Percentiles rank a stretch among this genome's conserved stretches.
phyloP scores from a whole-genome alignment of 2,888 invertebrate genomes.

The Rotaria socialis region DNA sequence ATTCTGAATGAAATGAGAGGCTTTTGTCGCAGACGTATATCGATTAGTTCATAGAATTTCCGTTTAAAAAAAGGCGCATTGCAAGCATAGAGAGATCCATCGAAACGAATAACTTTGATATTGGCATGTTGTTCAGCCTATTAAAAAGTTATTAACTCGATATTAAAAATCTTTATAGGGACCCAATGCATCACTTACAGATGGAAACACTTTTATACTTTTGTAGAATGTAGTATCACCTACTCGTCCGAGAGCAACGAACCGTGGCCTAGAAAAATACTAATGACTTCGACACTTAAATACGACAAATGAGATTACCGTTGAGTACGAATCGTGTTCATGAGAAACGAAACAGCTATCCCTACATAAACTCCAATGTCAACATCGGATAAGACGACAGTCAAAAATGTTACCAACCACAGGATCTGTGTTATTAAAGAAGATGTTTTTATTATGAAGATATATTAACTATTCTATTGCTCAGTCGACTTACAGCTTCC shows the following conservation, averaged over 20 bases:
- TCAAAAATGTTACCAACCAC: conserved; percentile 53
- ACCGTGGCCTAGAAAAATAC: background rate
- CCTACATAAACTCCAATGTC: conserved; percentile 55
- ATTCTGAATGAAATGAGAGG: background rate
- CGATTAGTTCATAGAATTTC: background rate
- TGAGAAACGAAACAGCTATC: background rate
- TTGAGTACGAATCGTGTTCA: background rate
- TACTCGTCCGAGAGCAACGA: background rate
- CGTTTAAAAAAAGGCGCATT: background rate
- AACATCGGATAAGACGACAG: conserved; percentile 54
- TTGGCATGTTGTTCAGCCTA: background rate
- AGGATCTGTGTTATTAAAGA: conserved; percentile 51
- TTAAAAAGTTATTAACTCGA: background rate
- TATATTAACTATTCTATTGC: too few species aligned
- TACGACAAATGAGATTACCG: background rate
- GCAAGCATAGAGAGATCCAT: background rate
- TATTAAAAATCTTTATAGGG: background rate
- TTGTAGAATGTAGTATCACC: background rate
- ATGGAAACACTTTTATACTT: background rate
- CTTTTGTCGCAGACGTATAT: background rate
- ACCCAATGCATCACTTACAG: background rate
- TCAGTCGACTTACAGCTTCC: conserved; percentile 64
- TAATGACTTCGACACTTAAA: background rate
- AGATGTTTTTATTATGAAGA: background rate
- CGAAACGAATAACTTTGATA: background rate